phyloP scores from a whole-genome alignment of 2,888 invertebrate species.

The Lysandra bellargus region DNA sequence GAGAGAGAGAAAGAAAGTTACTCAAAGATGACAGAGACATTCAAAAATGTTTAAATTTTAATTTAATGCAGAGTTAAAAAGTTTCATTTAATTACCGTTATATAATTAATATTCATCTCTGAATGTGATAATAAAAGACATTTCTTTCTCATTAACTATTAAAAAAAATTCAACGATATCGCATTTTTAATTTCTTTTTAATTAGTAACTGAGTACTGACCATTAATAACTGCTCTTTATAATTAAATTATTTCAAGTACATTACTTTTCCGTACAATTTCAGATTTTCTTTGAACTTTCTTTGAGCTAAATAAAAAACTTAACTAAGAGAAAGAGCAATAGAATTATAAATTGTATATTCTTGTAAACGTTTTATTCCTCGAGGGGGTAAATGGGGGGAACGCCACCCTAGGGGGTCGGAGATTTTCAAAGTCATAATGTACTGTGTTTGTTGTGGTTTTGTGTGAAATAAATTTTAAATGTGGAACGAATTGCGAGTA shows the following conservation, averaged over 20 bases:
- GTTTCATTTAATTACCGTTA: too few species aligned
- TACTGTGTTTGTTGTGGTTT: background rate
- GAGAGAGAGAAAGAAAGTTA: too few species aligned
- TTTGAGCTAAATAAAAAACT: background rate
- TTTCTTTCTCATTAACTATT: too few species aligned
- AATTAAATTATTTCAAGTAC: background rate
- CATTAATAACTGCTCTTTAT: background rate
- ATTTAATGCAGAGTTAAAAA: too few species aligned
- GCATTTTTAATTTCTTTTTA: too few species aligned
- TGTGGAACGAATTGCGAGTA: background rate
- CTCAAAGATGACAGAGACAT: too few species aligned
- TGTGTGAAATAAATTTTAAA: background rate
- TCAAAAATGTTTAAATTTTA: too few species aligned
- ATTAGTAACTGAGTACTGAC: too few species aligned
- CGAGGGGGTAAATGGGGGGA: background rate
- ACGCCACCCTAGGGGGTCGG: background rate
- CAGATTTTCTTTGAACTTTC: constrained; percentile 3
- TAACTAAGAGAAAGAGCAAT: constrained; percentile 13
- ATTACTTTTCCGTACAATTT: background rate
- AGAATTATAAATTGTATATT: constrained; percentile 15
- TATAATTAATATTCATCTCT: too few species aligned
- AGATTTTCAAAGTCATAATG: constrained; percentile 7
- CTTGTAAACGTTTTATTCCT: background rate
- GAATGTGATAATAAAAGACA: too few species aligned
- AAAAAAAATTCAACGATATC: too few species aligned